phyloP scores from a whole-genome alignment of 2,888 invertebrate genomes.

The Deilephila elpenor region DNA sequence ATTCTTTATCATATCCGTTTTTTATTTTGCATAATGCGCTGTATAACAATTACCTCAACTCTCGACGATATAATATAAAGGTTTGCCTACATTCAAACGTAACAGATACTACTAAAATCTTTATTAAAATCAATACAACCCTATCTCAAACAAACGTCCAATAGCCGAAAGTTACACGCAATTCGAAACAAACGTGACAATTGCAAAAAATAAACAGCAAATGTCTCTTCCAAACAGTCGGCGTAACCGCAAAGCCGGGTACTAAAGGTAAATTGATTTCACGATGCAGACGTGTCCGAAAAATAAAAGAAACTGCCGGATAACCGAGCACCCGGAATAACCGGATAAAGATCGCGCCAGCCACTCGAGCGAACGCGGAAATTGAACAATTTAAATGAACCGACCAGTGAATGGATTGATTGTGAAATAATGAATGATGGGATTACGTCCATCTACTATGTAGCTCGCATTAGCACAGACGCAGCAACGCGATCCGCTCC shows the following conservation, averaged over 20 bases:
- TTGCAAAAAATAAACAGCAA: constrained; percentile 4
- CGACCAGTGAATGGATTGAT: constrained; percentile 12
- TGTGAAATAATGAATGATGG: constrained; percentile 12
- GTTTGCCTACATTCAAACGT: no score
- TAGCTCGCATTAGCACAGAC: constrained; percentile 20
- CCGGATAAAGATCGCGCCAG: neutral
- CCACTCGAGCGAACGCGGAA: constrained; percentile 1
- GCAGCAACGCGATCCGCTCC: constrained; percentile 9
- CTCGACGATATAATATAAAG: no score
- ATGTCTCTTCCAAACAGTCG: constrained; percentile 3
- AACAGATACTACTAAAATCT: no score
- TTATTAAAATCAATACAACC: no score
- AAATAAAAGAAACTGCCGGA: constrained; percentile 11
- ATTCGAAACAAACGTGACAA: neutral
- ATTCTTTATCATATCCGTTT: no score
- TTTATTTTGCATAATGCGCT: no score
- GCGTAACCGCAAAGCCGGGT: constrained; percentile 6
- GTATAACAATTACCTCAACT: no score
- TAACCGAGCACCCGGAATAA: constrained; percentile 4
- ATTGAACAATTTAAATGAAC: constrained; percentile 12
- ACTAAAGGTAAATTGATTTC: neutral
- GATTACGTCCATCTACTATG: constrained; percentile 10
- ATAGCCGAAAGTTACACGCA: no score
- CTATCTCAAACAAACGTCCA: no score
- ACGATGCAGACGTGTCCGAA: neutral